These are phyloP conservation scores for Psilopogon haemacephalus DNA, from an alignment of 2,113 vertebrate species.

Conservation along the genomic window DNA sequence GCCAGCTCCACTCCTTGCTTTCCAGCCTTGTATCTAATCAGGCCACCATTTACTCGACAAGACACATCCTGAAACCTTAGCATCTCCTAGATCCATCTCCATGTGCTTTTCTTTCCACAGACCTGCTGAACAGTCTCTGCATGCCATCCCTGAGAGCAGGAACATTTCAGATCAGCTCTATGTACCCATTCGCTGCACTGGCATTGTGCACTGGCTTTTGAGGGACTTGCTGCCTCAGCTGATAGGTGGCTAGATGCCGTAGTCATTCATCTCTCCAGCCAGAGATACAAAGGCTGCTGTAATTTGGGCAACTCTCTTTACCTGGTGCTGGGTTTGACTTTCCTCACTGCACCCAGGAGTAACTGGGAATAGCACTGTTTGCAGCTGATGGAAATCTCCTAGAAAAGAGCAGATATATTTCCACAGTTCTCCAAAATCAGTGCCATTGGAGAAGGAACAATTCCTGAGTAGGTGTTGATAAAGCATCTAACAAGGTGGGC, in stretches of 20 bases:
- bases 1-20: background rate
- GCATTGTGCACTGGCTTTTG: background rate
- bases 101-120: rapidly evolving
- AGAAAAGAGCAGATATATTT: background rate
- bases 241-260: rapidly evolving
- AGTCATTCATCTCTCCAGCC: background rate
- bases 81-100: rapidly evolving
- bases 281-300: background rate
- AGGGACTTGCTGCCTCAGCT: background rate
- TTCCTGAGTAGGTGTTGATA: rapidly evolving
- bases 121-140: background rate
- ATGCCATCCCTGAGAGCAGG: rapidly evolving
- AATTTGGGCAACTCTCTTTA: rapidly evolving
- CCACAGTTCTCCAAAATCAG: background rate
- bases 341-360: rapidly evolving
- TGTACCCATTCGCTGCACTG: rapidly evolving
- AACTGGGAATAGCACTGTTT: background rate
- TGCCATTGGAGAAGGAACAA: background rate
- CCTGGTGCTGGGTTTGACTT: no score
- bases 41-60: background rate
- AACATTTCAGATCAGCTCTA: background rate
- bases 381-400: background rate
- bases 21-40: no score
- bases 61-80: background rate
- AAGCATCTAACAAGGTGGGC: background rate